A percentile compares a stretch with the other conserved stretches of the same genome.
These are phyloP conservation scores for Prietella phreatophila DNA, from an alignment of 2,113 vertebrate genomes.

Conservation along the genomic window DNA sequence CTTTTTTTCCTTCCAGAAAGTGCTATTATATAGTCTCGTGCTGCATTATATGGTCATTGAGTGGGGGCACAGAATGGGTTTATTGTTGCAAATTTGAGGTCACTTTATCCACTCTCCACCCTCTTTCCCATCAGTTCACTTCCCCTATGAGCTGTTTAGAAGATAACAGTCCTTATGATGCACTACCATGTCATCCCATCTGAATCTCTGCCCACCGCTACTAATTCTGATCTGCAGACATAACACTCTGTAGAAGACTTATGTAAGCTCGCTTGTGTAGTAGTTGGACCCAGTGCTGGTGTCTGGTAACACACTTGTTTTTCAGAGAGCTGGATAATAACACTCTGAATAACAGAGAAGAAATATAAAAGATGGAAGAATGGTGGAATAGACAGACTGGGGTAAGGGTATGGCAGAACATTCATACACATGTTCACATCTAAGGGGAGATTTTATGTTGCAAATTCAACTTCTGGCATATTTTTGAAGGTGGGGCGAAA, in stretches of 20 bases:
- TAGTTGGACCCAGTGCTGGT: background rate
- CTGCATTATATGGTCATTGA: conserved; percentile 21
- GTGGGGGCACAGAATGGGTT: conserved; percentile 10
- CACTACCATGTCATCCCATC: background rate
- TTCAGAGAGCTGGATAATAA: background rate
- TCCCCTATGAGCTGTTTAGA: background rate
- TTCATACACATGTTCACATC: background rate
- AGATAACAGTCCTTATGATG: conserved; percentile 11
- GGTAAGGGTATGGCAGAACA: background rate
- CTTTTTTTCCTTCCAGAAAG: conserved; percentile 26
- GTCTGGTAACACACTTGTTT: background rate
- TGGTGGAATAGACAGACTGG: background rate
- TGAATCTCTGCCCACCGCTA: background rate
- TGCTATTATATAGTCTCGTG: conserved; percentile 23
- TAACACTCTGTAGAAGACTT: background rate
- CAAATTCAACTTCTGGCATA: background rate
- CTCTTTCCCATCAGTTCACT: conserved; percentile 19
- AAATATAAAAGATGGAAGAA: background rate
- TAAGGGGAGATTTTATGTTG: background rate
- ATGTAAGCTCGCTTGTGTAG: background rate
- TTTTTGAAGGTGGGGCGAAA: background rate
- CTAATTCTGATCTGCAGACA: background rate
- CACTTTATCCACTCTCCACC: background rate
- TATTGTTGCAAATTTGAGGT: conserved; percentile 22
- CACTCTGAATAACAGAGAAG: background rate